Evolutionary conservation across 2,888 invertebrate species (phyloP), one percentile per base, ranked within the genome.

Genomic region (Anoplius nigerrimus): DNA sequence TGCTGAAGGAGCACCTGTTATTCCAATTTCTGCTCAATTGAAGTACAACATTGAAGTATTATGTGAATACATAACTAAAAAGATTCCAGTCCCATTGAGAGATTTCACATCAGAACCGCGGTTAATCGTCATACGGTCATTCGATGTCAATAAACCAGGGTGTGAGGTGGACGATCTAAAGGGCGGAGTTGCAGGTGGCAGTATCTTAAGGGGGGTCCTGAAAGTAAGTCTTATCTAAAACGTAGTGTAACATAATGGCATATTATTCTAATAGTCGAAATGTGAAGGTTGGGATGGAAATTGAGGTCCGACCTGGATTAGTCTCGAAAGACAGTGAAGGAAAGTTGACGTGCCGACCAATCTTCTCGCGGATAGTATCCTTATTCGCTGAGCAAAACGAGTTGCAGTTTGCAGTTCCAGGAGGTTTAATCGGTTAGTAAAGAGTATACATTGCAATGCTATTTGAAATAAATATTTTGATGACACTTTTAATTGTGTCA

Each of bases 61-160:
- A 53, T 99, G 99, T 90, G 99, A 99, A 90, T 99, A 99, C 88
- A 95, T 99, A 75, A 96, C 95, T 43, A 99, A 99, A 90, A 98
- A 99, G 90, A 98, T 99, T 83, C 99, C 99, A 0, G 95, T 99
- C 62, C 99, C 99, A 5, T 88, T 95, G 75, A 92, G 99, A 68
- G 98, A 99, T 89, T 99, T 99, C 89, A 95, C 95, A 11, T 96
- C 98, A 0, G 94, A 96, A 72, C 99, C 99, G 5, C 93, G 98
- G 73, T 92, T 99, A 86, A 99, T 99, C 86, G 96, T 97, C 52
- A 97, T 97, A 84, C 93, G 97, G 80, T 99, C 99, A 3, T 99
- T 99, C 90, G 99, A 99, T 90, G 99, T 99, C 1, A 99, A 99
- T 91, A 99, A 99, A 90, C 99, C 99, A 3, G 99, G 99, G 53